phyloP scores from a whole-genome alignment of 2,113 vertebrate species.

The Scomber japonicus region DNA sequence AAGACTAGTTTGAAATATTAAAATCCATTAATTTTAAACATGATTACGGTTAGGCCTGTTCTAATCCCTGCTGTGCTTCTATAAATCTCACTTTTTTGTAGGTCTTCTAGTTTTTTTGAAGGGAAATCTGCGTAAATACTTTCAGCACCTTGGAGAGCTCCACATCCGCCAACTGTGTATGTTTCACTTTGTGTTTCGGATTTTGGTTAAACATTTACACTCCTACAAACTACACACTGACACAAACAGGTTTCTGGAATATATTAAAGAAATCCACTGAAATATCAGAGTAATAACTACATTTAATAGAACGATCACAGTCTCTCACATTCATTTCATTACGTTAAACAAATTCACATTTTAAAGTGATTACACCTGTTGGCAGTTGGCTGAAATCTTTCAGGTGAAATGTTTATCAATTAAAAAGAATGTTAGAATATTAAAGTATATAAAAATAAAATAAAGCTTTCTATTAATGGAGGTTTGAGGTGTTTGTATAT shows the following conservation, averaged over 20 bases:
- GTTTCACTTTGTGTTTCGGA: background rate
- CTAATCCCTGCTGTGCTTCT: background rate
- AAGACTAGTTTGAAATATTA: background rate
- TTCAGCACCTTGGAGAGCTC: constrained; percentile 58
- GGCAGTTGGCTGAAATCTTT: background rate
- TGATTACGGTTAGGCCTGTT: background rate
- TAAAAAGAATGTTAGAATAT: background rate
- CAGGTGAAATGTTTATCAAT: background rate
- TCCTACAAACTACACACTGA: too few species aligned
- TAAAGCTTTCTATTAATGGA: background rate
- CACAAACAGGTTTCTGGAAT: background rate
- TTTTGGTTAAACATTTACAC: background rate
- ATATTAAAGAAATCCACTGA: background rate
- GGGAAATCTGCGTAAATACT: background rate
- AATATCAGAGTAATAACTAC: background rate
- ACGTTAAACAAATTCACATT: background rate
- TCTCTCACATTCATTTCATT: background rate
- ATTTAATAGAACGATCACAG: background rate
- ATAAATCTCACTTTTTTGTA: too few species aligned
- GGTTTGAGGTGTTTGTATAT: background rate
- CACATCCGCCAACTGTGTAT: background rate
- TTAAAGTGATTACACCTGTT: constrained; percentile 26
- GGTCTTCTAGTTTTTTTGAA: background rate
- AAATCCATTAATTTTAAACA: background rate
- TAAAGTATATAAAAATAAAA: background rate